phyloP scores from a whole-genome alignment of 2,797 vertebrate genomes.

The Gorsachius magnificus region DNA sequence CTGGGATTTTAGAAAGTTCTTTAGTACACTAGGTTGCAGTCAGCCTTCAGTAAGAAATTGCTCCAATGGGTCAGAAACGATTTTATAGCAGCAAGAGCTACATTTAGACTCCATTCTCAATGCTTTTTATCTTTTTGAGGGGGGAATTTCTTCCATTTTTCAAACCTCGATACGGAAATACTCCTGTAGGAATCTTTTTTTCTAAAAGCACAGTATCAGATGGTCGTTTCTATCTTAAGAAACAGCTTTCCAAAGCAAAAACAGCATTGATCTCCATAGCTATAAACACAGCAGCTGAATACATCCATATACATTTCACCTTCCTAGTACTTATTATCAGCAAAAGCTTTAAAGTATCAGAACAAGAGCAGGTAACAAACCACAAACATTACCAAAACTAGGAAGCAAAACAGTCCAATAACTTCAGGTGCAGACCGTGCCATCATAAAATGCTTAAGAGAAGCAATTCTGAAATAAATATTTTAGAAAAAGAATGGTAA shows the following conservation, averaged over 20 bases:
- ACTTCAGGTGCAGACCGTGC: neutral
- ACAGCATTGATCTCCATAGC: neutral
- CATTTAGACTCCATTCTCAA: neutral
- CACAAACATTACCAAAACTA: neutral
- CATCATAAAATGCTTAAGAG: neutral
- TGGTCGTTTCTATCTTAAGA: neutral
- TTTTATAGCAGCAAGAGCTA: neutral
- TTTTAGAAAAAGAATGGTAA: neutral
- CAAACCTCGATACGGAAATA: constrained; percentile 6
- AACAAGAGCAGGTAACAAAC: neutral
- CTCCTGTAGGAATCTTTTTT: neutral
- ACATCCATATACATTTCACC: neutral
- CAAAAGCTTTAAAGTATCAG: neutral
- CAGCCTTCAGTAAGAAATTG: constrained; percentile 10
- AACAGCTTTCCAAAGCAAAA: constrained; percentile 10
- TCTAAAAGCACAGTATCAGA: neutral
- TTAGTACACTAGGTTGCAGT: neutral
- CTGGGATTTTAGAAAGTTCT: neutral
- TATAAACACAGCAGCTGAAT: neutral
- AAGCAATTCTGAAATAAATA: neutral
- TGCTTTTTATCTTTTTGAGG: neutral
- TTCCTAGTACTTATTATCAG: neutral
- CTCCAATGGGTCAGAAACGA: neutral
- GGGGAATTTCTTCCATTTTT: neutral
- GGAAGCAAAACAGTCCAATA: neutral